Percentiles rank a stretch among this genome's conserved stretches.
Conservation (phyloP, 2,888 invertebrate species). For the Epistrophe grossulariae region DNA sequence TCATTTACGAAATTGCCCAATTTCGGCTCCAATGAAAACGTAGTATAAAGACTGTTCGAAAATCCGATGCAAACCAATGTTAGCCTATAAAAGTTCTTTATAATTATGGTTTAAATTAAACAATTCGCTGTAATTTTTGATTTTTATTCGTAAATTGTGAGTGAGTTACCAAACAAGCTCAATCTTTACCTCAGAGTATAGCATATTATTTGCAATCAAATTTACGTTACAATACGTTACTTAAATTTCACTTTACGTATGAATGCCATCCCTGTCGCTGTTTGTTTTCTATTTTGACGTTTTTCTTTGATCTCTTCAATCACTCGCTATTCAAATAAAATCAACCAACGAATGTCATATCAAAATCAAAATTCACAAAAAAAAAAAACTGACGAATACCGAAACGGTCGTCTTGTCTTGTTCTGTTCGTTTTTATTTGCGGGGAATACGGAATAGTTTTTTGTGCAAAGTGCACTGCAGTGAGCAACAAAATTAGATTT, state of each 20-base stretch:
- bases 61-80: too few relatives aligned
- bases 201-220: too few relatives aligned
- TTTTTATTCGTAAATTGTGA: too few relatives aligned
- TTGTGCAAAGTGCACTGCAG: constrained; percentile 66
- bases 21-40: too few relatives aligned
- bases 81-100: too few relatives aligned
- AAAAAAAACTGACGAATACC: constrained; percentile 55
- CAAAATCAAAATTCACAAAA: constrained; percentile 23
- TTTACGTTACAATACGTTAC: background rate
- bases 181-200: too few relatives aligned
- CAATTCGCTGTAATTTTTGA: too few relatives aligned
- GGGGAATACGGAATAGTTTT: constrained; percentile 65
- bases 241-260: background rate
- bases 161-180: too few relatives aligned
- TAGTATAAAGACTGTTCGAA: too few relatives aligned
- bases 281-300: constrained; percentile 44
- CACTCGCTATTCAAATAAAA: constrained; percentile 55
- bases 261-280: constrained; percentile 57
- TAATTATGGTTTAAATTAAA: too few relatives aligned
- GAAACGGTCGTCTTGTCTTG: constrained; percentile 23
- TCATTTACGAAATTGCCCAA: too few relatives aligned
- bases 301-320: constrained; percentile 43
- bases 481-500: constrained; percentile 52
- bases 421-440: constrained; percentile 22
- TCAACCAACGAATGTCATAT: constrained; percentile 35